These are phyloP conservation scores for Semicossyphus pulcher DNA, from an alignment of 2,113 vertebrate genomes.

Conservation along the genomic window DNA sequence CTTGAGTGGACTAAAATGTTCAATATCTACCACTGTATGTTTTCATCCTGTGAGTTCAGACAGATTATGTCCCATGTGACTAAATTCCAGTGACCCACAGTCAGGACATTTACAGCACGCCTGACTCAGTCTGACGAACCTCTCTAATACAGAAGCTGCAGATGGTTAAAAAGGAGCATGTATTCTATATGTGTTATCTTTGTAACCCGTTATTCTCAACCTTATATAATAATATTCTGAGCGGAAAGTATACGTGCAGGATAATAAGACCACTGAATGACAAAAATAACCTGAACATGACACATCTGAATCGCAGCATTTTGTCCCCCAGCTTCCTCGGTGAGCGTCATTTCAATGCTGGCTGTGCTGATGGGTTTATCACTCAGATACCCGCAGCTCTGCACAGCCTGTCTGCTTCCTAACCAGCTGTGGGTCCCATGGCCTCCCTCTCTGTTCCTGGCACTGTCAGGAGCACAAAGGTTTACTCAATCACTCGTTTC, in stretches of 20 bases:
- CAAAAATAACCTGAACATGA: constrained; percentile 26
- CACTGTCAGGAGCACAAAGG: constrained; percentile 50
- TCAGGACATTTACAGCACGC: constrained; percentile 51
- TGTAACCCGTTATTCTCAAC: constrained; percentile 2
- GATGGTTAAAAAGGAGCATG: not conserved
- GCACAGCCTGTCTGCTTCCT: constrained; percentile 60
- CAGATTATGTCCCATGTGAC: constrained; percentile 65
- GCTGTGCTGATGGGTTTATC: constrained; percentile 67
- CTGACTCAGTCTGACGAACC: constrained; percentile 43
- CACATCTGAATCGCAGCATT: constrained; percentile 36
- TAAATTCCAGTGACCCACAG: constrained; percentile 64
- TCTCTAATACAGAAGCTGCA: constrained; percentile 39
- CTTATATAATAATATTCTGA: no score
- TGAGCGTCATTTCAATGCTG: constrained; percentile 36
- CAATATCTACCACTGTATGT: constrained; percentile 24
- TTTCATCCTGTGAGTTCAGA: constrained; percentile 47
- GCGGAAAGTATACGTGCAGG: not conserved
- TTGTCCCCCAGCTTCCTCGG: constrained; percentile 35
- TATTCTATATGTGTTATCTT: not conserved
- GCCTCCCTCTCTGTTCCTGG: constrained; percentile 47
- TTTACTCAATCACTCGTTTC: constrained; percentile 56
- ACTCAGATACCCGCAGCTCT: constrained; percentile 44
- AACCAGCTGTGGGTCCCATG: constrained; percentile 65
- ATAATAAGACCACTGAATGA: constrained; percentile 1
- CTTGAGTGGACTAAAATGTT: constrained; percentile 23